Evolutionary conservation across 2,113 vertebrate species (phyloP).

Genomic region (Xerus inauris): DNA sequence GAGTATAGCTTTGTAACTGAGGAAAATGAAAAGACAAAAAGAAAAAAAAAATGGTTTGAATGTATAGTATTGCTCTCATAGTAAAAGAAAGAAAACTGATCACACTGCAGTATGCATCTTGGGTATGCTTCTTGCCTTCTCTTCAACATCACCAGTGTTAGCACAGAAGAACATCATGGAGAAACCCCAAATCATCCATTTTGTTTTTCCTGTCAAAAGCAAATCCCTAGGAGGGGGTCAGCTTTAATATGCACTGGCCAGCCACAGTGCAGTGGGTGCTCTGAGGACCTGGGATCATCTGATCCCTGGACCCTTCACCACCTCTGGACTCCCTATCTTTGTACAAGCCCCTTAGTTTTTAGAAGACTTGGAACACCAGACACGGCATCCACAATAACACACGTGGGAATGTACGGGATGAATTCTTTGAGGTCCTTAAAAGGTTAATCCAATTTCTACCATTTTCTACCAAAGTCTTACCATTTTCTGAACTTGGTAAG

Average conservation of each 20-base stretch:
- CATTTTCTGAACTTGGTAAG: conserved; percentile 28
- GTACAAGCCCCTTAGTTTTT: neutral
- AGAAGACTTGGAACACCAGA: neutral
- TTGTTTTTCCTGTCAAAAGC: conserved; percentile 5
- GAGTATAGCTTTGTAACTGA: neutral
- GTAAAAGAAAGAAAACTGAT: neutral
- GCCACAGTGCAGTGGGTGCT: neutral
- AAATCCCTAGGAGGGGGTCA: neutral
- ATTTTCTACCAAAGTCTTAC: too few species aligned
- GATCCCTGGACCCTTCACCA: neutral
- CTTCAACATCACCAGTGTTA: neutral
- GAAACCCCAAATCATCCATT: neutral
- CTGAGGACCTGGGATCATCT: neutral
- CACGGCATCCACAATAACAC: neutral
- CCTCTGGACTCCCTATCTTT: neutral
- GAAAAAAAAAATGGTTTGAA: neutral
- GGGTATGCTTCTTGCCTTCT: neutral
- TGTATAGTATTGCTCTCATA: neutral
- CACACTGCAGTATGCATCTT: neutral
- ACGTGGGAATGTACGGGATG: neutral
- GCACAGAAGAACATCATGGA: neutral
- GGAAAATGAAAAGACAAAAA: conserved; percentile 34
- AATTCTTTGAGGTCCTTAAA: conserved; percentile 1
- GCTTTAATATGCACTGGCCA: neutral
- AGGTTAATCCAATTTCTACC: neutral